Conservation (phyloP, 2,797 vertebrate genomes). For the Ptychadena robeensis region DNA sequence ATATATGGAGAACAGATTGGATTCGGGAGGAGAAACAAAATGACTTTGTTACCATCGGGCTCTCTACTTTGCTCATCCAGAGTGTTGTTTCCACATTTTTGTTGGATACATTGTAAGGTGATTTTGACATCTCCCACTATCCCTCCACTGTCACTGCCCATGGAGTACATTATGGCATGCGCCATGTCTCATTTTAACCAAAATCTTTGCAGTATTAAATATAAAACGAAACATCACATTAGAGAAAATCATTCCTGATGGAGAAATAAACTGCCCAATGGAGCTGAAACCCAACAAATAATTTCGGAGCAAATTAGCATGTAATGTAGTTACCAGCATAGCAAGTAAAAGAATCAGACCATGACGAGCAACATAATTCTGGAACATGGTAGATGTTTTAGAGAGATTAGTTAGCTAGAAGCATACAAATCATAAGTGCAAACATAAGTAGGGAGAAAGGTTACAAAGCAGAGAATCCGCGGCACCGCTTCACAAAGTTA, state of each 20-base stretch:
- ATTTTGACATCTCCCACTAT: background rate
- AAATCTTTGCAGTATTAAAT: background rate
- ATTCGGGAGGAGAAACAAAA: too few species aligned
- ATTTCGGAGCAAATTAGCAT: constrained; percentile 7
- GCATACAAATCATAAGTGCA: background rate
- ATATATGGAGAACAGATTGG: too few species aligned
- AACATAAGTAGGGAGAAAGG: background rate
- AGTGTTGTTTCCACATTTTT: too few species aligned
- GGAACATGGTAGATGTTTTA: constrained; percentile 2
- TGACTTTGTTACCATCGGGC: too few species aligned
- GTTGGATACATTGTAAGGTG: background rate
- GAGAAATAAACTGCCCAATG: background rate
- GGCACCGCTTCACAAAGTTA: background rate
- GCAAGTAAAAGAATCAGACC: constrained; percentile 8
- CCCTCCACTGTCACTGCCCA: too few species aligned
- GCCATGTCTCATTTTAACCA: background rate
- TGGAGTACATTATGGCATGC: background rate
- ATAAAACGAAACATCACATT: background rate
- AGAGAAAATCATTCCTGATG: background rate
- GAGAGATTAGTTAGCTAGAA: background rate
- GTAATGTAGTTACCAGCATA: constrained; percentile 8
- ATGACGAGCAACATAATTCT: constrained; percentile 1
- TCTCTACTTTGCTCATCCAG: too few species aligned
- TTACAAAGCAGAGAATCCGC: background rate
- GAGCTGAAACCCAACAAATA: background rate